phyloP scores from a whole-genome alignment of 2,888 invertebrate species.

The Drosophila dives region DNA sequence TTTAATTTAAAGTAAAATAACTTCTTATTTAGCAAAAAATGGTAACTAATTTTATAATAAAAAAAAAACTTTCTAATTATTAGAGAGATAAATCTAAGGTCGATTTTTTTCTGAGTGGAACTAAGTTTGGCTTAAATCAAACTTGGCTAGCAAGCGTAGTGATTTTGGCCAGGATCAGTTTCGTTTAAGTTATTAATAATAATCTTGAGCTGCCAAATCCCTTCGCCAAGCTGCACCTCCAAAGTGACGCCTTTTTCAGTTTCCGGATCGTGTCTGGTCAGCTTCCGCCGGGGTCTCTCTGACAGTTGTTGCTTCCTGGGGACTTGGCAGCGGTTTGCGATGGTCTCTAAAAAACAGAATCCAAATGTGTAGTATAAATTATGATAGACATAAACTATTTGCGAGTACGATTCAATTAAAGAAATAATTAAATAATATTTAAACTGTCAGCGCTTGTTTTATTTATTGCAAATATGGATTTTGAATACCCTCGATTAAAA shows the following conservation, averaged over 20 bases:
- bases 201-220: neutral
- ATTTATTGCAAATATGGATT: neutral
- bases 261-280: neutral
- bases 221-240: neutral
- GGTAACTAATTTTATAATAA: too few relatives aligned
- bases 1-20: too few relatives aligned
- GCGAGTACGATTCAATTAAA: neutral
- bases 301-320: neutral
- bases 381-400: neutral
- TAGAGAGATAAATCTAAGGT: too few relatives aligned
- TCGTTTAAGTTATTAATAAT: too few relatives aligned
- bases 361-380: neutral
- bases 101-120: too few relatives aligned
- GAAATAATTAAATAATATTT: neutral
- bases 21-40: too few relatives aligned
- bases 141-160: too few relatives aligned
- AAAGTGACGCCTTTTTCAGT: neutral
- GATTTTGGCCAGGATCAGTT: too few relatives aligned
- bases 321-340: neutral
- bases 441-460: neutral
- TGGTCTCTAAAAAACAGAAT: neutral
- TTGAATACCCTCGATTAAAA: neutral
- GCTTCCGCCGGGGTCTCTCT: neutral
- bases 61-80: too few relatives aligned
- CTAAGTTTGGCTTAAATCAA: too few relatives aligned